These are phyloP conservation scores for Hydrotaea diabolus DNA, from an alignment of 2,888 invertebrate genomes.

Conservation along the genomic window DNA sequence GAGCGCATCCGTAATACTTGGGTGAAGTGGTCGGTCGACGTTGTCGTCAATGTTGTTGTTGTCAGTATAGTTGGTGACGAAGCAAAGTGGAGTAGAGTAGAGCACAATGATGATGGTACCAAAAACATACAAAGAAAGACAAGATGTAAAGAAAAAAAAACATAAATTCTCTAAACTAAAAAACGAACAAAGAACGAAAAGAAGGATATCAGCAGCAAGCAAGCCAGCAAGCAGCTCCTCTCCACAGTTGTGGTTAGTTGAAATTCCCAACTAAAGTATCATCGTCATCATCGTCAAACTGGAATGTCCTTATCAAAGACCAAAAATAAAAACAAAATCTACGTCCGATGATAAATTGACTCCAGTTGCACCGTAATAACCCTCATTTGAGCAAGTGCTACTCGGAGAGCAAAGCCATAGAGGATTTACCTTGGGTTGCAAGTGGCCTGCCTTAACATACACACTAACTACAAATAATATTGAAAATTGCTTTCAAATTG, in stretches of 20 bases:
- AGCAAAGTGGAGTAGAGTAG: neutral
- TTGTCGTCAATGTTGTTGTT: neutral
- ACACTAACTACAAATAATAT: neutral
- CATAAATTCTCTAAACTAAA: conserved; percentile 35
- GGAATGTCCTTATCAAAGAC: conserved; percentile 46
- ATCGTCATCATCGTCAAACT: conserved; percentile 59
- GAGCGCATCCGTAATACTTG: conserved; percentile 83
- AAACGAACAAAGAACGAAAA: conserved; percentile 28
- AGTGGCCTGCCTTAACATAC: too few species aligned
- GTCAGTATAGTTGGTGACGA: neutral
- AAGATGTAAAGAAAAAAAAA: conserved; percentile 25
- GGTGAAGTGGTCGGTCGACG: neutral
- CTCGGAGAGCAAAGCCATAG: neutral
- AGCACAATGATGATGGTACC: conserved; percentile 71
- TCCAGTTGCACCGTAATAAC: conserved; percentile 58
- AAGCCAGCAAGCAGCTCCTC: neutral
- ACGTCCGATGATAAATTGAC: conserved; percentile 61
- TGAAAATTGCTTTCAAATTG: conserved; percentile 28
- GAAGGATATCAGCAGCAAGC: neutral
- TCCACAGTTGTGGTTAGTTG: conserved; percentile 51
- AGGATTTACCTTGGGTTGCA: neutral
- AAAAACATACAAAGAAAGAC: conserved; percentile 20
- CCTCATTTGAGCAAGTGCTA: conserved; percentile 24
- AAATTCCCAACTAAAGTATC: conserved; percentile 50
- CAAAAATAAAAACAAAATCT: neutral